These are phyloP conservation scores for Drosophila dives DNA, from an alignment of 2,888 invertebrate genomes.

Conservation along the genomic window DNA sequence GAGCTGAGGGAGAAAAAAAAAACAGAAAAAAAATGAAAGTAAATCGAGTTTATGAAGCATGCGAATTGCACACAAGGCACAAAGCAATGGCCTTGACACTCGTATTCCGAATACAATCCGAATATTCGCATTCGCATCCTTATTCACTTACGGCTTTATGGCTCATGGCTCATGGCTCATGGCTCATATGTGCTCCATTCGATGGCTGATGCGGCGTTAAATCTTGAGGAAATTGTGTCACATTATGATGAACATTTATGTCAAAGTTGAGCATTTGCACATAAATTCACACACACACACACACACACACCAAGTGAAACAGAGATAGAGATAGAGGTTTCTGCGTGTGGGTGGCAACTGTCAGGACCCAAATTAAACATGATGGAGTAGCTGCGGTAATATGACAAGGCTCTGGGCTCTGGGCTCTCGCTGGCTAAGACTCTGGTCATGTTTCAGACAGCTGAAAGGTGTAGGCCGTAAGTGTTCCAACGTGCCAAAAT, in stretches of 20 bases:
- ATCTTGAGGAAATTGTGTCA: conserved; percentile 79
- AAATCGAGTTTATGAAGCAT: conserved; percentile 66
- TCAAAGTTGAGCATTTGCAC: conserved; percentile 66
- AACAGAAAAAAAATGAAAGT: conserved; percentile 60
- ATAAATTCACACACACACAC: conserved; percentile 57
- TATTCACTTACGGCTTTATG: conserved; percentile 7
- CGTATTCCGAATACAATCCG: neutral
- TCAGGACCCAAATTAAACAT: conserved; percentile 59
- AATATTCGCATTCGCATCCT: conserved; percentile 2
- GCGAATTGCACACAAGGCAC: conserved; percentile 45
- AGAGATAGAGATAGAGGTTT: neutral
- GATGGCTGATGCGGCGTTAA: conserved; percentile 69
- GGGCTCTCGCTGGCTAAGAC: conserved; percentile 19
- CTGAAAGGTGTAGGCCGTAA: conserved; percentile 17
- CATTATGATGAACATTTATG: conserved; percentile 79
- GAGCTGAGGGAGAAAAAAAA: conserved; percentile 7
- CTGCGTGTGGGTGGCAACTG: conserved; percentile 28
- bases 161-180: conserved; percentile 7
- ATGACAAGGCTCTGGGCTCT: conserved; percentile 67
- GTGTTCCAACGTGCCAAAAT: conserved; percentile 16
- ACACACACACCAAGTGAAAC: neutral
- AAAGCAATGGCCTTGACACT: conserved; percentile 24
- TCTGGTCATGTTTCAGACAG: conserved; percentile 20
- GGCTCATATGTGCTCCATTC: conserved; percentile 27
- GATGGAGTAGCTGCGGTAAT: conserved; percentile 74